Percentiles rank a stretch among this genome's conserved stretches.
phyloP scores from a whole-genome alignment of 2,888 invertebrate species.

The Limnephilus marmoratus region DNA sequence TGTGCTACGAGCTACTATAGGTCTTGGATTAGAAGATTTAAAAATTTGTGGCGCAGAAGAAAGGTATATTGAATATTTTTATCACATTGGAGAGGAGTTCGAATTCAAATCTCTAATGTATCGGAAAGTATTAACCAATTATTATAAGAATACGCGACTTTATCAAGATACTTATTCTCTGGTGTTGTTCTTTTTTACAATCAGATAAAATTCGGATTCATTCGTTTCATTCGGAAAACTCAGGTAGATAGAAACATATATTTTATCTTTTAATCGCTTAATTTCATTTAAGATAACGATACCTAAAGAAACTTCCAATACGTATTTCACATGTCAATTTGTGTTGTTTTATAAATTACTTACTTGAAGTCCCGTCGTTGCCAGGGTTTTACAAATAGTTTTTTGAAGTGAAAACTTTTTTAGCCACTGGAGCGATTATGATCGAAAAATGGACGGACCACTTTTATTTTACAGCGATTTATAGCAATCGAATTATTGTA shows the following conservation, averaged over 20 bases:
- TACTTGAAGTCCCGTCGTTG: too few relatives aligned
- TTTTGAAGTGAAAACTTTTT: too few relatives aligned
- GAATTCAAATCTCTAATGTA: too few relatives aligned
- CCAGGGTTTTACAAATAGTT: too few relatives aligned
- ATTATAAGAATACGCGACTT: not conserved
- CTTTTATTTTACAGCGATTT: too few relatives aligned
- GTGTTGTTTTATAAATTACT: too few relatives aligned
- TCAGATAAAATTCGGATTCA: not conserved
- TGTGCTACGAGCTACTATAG: too few relatives aligned
- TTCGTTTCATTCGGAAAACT: not conserved
- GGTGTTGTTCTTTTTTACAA: not conserved
- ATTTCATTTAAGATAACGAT: not conserved
- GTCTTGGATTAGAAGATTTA: not conserved
- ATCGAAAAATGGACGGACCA: too few relatives aligned
- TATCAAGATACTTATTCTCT: not conserved
- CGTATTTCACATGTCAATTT: not conserved
- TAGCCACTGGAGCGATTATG: too few relatives aligned
- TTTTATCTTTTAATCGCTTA: not conserved
- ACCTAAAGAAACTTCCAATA: not conserved
- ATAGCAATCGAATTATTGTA: too few relatives aligned
- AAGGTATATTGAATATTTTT: not conserved
- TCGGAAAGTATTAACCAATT: too few relatives aligned
- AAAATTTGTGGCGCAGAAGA: not conserved
- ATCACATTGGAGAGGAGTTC: not conserved
- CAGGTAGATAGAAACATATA: not conserved